These are phyloP conservation scores for Mohoua ochrocephala DNA, from an alignment of 2,113 vertebrate species.

Conservation along the genomic window DNA sequence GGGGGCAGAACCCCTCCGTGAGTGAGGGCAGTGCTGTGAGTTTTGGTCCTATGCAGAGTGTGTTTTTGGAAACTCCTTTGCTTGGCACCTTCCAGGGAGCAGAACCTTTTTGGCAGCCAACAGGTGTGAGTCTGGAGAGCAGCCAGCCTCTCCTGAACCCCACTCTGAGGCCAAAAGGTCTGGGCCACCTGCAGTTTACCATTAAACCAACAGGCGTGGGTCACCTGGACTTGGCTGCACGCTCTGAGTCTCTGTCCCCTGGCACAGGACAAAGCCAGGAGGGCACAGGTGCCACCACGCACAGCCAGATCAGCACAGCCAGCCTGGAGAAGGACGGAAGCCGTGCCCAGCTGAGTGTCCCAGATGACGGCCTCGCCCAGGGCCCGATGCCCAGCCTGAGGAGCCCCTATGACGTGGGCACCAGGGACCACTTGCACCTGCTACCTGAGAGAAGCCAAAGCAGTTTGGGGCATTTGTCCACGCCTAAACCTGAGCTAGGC, in stretches of 20 bases:
- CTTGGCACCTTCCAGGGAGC: background rate
- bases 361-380: background rate
- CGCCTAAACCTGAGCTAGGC: background rate
- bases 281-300: rapidly evolving
- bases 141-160: background rate
- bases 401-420: rapidly evolving
- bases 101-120: background rate
- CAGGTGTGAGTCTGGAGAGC: background rate
- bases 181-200: background rate
- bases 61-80: background rate
- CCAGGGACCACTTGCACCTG: background rate
- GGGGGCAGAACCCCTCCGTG: background rate
- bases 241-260: background rate
- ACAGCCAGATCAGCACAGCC: background rate
- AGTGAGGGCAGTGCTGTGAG: rapidly evolving
- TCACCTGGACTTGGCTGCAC: rapidly evolving
- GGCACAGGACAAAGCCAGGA: background rate
- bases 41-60: rapidly evolving
- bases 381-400: slow-evolving; percentile 4
- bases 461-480: background rate
- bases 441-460: background rate
- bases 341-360: background rate
- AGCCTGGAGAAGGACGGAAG: background rate
- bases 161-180: background rate
- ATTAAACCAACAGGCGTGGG: background rate